Evolutionary conservation across 2,113 vertebrate species (phyloP), one percentile per base, ranked within the genome.

Genomic region (Phasianus colchicus): DNA sequence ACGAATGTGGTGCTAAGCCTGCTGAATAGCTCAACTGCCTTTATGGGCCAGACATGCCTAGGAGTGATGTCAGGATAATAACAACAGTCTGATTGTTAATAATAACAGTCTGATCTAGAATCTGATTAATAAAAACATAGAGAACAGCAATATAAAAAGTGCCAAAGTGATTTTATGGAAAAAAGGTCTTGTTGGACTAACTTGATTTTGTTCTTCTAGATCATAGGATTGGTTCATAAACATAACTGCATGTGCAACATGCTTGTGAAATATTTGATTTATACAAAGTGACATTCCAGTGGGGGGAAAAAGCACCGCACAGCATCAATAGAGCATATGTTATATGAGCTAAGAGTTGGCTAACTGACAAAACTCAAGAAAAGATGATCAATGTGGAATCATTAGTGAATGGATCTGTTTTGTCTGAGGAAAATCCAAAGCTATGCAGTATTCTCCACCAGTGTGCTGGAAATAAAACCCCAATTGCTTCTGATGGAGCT

Each of bases 1-100:
- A 58, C 30, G 38, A 73, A 89, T 0, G 0, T 29, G 29, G 30
- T 91, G 69, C 55, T 86, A 36, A 92, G 86, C 57, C 57, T 84
- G 52, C 63, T 88, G 83, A 95, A 86, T 80, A 93, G 67, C 55
- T 77, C n/a, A 85, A 6, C 72, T 88, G 79, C 45, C 36, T 89
- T 66, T 54, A 50, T 63, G 60, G 84, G 82, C 47, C 92, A 90
- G 92, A 86, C 90, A 15, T n/a, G 47, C 80, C 90, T 74, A 83
- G 88, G 38, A 71, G 69, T 71, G 86, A 86, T 91, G 95, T 91
- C 96, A 94, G 72, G 72, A 76, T 92, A 81, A 72, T 67, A 91
- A 93, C 48, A 92, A 85, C 88, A 89, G 79, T 50, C 64, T 92
- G 83, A 85, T 76, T 64, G 88, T 71, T 94, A 95, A 82, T 78